phyloP scores from a whole-genome alignment of 1,140 invertebrate species.

The Meloidogyne exigua region DNA sequence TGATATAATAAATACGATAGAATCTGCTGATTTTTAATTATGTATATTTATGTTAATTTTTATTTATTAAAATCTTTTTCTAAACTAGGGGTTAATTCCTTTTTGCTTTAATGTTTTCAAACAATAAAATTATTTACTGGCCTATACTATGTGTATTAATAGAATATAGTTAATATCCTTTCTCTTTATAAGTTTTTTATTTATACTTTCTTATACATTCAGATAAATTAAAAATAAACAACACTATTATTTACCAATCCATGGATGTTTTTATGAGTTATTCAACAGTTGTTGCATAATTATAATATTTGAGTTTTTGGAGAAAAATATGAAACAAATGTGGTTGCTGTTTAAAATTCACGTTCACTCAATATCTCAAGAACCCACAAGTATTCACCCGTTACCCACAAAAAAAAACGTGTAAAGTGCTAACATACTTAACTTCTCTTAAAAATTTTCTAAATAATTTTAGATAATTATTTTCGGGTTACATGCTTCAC shows the following conservation, averaged over 20 bases:
- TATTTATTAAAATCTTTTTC: too few relatives aligned
- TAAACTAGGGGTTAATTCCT: too few relatives aligned
- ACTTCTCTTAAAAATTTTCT: background rate
- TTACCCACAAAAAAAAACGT: too few relatives aligned
- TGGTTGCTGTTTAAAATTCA: slow-evolving; percentile 1
- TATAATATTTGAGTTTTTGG: background rate
- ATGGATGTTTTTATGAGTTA: background rate
- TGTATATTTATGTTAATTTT: too few relatives aligned
- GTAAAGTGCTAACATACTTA: background rate
- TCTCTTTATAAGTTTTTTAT: too few relatives aligned
- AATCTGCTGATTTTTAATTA: background rate
- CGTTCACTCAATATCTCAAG: background rate
- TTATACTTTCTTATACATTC: background rate
- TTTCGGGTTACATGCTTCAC: background rate
- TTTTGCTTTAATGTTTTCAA: too few relatives aligned
- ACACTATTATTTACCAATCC: background rate
- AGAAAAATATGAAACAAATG: slow-evolving; percentile 4
- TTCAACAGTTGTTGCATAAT: background rate
- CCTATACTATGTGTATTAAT: too few relatives aligned
- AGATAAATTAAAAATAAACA: background rate
- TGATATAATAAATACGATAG: background rate
- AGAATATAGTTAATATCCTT: too few relatives aligned
- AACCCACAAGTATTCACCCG: background rate
- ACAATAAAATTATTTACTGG: too few relatives aligned
- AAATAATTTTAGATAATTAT: background rate